Evolutionary conservation across 2,888 invertebrate genomes (phyloP), one percentile per base, ranked within the genome.

Genomic region (Enchytraeus crypticus): DNA sequence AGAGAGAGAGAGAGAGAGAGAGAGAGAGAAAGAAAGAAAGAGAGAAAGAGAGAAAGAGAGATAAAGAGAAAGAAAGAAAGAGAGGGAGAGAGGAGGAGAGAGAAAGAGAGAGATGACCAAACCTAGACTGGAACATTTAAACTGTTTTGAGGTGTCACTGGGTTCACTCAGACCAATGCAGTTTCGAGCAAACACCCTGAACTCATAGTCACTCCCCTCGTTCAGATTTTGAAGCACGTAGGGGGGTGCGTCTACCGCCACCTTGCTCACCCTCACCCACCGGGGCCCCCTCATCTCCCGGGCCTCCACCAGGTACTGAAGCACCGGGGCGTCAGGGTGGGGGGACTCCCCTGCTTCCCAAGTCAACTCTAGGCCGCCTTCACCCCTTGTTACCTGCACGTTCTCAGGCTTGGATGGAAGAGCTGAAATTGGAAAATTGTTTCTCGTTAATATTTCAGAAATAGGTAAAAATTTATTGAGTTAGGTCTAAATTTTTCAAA

Each of bases 111-210:
- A n/a, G n/a, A n/a, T n/a, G n/a, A n/a, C n/a, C n/a, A n/a, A n/a
- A n/a, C n/a, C n/a, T n/a, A n/a, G n/a, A n/a, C n/a, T n/a, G n/a
- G n/a, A n/a, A n/a, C n/a, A n/a, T n/a, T n/a, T n/a, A n/a, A n/a
- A n/a, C n/a, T n/a, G n/a, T n/a, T n/a, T n/a, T n/a, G n/a, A n/a
- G n/a, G n/a, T n/a, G n/a, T n/a, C n/a, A n/a, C n/a, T n/a, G n/a
- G 95, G 88, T 67, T 90, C 90, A 54, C 96, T 91, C 0, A 88
- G 88, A 1, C 97, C 97, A 4, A 93, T 93, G 69, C 89, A 88
- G 81, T 91, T 92, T 30, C 90, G 85, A 14, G 91, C 92, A 61
- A 86, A 84, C 0, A 92, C 90, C 23, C 91, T 84, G 84, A 92
- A 92, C 74, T 90, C 88, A 74, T 92, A 92, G 0, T 87, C 87